Conservation (phyloP, 1,140 invertebrate genomes). For the Euura lappo region DNA sequence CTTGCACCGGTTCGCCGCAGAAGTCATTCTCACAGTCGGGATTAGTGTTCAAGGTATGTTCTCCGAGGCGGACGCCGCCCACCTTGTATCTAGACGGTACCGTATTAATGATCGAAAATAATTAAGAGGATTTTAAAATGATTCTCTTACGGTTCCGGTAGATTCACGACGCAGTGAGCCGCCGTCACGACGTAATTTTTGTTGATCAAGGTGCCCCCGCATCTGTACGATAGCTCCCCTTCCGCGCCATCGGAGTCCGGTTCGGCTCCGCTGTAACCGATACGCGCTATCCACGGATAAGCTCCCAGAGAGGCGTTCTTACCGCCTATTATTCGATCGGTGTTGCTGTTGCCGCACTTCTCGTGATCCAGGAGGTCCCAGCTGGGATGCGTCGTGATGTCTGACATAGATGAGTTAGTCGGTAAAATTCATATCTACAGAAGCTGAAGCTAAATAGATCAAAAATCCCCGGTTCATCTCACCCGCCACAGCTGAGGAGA, state of each 20-base stretch:
- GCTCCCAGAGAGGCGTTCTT: slow-evolving; percentile 64
- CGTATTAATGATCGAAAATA: slow-evolving; percentile 6
- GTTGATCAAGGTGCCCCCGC: slow-evolving; percentile 71
- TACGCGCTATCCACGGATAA: slow-evolving; percentile 72
- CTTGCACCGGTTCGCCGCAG: slow-evolving; percentile 65
- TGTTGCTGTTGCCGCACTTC: slow-evolving; percentile 63
- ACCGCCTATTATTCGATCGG: slow-evolving; percentile 70
- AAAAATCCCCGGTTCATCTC: background rate
- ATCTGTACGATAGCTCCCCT: slow-evolving; percentile 51
- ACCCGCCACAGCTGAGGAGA: background rate
- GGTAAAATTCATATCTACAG: no score
- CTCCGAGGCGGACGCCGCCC: slow-evolving; percentile 65
- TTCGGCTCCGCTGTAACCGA: slow-evolving; percentile 64
- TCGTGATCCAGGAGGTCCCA: slow-evolving; percentile 53
- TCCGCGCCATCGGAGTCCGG: slow-evolving; percentile 15
- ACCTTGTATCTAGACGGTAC: slow-evolving; percentile 47
- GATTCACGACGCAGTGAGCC: slow-evolving; percentile 68
- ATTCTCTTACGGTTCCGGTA: slow-evolving; percentile 56
- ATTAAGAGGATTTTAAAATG: slow-evolving; percentile 44
- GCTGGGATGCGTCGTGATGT: slow-evolving; percentile 42
- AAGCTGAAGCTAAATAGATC: background rate
- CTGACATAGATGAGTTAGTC: no score
- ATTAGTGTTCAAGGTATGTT: slow-evolving; percentile 60
- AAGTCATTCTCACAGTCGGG: slow-evolving; percentile 64
- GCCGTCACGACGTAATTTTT: slow-evolving; percentile 69